phyloP scores from a whole-genome alignment of 1,140 invertebrate species.

The Ganaspis sp. region DNA sequence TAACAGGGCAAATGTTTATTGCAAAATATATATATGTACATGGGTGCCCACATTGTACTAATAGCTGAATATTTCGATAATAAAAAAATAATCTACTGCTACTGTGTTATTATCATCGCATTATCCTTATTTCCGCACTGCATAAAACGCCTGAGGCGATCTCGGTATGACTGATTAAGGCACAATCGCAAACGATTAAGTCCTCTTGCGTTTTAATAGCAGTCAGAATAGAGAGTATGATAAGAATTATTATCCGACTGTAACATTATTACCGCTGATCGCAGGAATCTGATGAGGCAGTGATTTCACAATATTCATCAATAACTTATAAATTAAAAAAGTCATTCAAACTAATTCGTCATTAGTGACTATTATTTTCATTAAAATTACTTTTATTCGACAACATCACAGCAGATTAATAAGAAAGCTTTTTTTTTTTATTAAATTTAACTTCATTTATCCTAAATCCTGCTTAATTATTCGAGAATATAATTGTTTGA shows the following conservation, averaged over 20 bases:
- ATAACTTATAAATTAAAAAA: constrained; percentile 21
- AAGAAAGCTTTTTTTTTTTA: too few species aligned
- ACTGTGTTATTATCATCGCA: neutral
- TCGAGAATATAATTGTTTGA: too few species aligned
- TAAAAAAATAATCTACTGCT: neutral
- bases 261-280: constrained; percentile 3
- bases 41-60: constrained; percentile 71
- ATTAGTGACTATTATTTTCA: neutral
- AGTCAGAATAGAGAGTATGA: neutral
- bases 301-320: constrained; percentile 5
- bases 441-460: neutral
- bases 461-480: neutral
- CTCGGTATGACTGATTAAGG: constrained; percentile 3
- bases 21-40: constrained; percentile 74
- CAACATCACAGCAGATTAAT: neutral
- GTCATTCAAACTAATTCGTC: neutral
- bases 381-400: neutral
- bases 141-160: neutral
- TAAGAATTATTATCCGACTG: neutral
- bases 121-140: constrained; percentile 10
- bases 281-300: neutral
- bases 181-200: constrained; percentile 18
- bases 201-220: neutral
- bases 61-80: constrained; percentile 74
- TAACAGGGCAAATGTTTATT: constrained; percentile 75